phyloP scores from a whole-genome alignment of 2,888 invertebrate species.

The Drosophila merina region DNA sequence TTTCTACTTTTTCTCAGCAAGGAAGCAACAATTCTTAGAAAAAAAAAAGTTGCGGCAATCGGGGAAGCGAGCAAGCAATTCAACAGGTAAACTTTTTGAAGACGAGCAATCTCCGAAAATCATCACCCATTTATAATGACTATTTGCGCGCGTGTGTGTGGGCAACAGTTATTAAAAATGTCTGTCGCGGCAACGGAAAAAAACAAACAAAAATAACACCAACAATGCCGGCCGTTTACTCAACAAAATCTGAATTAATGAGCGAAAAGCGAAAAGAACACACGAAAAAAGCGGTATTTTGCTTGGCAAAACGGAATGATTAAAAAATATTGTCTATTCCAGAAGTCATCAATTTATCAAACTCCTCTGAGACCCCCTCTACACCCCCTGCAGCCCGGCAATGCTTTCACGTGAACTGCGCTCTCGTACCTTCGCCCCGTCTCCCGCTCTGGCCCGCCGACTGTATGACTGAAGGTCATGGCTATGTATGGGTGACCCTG shows the following conservation, averaged over 20 bases:
- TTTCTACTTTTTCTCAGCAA: not conserved
- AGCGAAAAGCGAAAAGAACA: slow-evolving; percentile 5
- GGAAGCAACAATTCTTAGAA: not conserved
- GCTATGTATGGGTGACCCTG: slow-evolving; percentile 40
- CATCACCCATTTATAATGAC: not conserved
- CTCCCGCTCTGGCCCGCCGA: not conserved
- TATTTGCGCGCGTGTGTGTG: slow-evolving; percentile 20
- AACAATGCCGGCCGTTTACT: slow-evolving; percentile 32
- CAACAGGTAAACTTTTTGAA: slow-evolving; percentile 1
- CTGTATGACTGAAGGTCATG: slow-evolving; percentile 25
- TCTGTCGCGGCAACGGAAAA: slow-evolving; percentile 54
- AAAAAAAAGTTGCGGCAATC: not conserved
- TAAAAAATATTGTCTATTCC: slow-evolving; percentile 1
- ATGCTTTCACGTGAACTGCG: slow-evolving; percentile 24
- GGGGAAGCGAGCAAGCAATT: not conserved
- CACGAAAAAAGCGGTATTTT: slow-evolving; percentile 2
- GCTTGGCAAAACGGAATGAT: not conserved
- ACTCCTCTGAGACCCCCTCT: not conserved
- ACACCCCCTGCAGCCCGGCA: not conserved
- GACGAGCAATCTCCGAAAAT: not conserved
- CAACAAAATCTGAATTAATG: slow-evolving; percentile 35
- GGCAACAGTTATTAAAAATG: slow-evolving; percentile 62
- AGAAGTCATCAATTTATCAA: slow-evolving; percentile 21
- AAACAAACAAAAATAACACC: slow-evolving; percentile 31
- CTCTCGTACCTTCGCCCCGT: slow-evolving; percentile 3